Conservation (phyloP, 2,797 vertebrate genomes). For the Amblyopsis hoosieri region DNA sequence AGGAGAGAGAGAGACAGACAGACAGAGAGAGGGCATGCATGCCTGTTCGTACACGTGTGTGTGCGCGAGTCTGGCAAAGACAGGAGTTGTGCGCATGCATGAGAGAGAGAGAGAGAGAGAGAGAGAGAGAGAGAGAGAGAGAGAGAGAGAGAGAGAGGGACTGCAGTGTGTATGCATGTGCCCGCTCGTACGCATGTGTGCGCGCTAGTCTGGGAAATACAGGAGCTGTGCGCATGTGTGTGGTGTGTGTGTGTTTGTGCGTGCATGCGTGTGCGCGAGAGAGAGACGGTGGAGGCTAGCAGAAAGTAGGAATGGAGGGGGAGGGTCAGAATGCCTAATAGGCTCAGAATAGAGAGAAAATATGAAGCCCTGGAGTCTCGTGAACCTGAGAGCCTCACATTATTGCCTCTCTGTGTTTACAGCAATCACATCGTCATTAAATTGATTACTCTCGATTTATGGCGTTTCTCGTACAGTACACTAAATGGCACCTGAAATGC, state of each 20-base stretch:
- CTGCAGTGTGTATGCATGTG: constrained; percentile 8
- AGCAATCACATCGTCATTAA: constrained; percentile 72
- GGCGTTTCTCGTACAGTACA: constrained; percentile 44
- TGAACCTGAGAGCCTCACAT: constrained; percentile 73
- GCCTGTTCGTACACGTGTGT: constrained; percentile 42
- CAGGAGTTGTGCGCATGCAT: constrained; percentile 28
- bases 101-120: constrained; percentile 19
- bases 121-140: neutral
- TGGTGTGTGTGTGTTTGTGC: constrained; percentile 25
- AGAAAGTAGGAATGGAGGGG: constrained; percentile 75
- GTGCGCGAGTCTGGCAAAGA: constrained; percentile 23
- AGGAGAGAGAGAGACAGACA: constrained; percentile 8
- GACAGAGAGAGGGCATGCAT: constrained; percentile 10
- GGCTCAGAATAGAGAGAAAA: constrained; percentile 76
- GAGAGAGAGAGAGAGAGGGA: no score
- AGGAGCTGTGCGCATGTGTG: constrained; percentile 47
- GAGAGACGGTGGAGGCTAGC: constrained; percentile 56
- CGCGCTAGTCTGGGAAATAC: constrained; percentile 29
- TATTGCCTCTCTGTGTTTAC: constrained; percentile 65
- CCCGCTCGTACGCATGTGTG: constrained; percentile 15
- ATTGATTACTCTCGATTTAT: constrained; percentile 64
- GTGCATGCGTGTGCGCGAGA: constrained; percentile 18
- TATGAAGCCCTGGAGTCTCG: constrained; percentile 71
- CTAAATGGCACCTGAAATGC: constrained; percentile 52
- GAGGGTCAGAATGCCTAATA: constrained; percentile 81